A percentile compares a stretch with the other conserved stretches of the same genome.
phyloP scores from a whole-genome alignment of 2,113 vertebrate genomes.

The Psephotus haematonotus region DNA sequence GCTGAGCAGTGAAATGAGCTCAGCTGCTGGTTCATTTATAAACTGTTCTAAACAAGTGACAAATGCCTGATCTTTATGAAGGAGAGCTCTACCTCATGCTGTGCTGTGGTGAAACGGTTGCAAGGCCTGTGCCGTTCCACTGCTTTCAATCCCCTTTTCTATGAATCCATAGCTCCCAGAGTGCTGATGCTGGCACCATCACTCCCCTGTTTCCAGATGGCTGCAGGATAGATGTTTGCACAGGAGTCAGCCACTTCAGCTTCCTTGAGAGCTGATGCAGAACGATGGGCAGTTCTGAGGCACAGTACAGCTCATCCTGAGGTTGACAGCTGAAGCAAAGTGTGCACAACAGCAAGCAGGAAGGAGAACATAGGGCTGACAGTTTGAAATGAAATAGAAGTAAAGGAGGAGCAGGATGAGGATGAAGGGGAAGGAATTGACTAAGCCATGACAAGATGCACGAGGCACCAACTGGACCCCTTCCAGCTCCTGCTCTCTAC shows the following conservation, averaged over 20 bases:
- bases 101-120: neutral
- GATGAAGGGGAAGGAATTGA: neutral
- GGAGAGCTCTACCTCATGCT: neutral
- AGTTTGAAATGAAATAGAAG: neutral
- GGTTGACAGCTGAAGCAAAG: neutral
- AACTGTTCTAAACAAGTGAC: neutral
- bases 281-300: neutral
- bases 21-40: neutral
- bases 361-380: neutral
- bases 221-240: neutral
- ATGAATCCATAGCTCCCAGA: rapidly evolving
- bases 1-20: neutral
- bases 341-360: rapidly evolving
- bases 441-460: neutral
- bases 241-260: neutral
- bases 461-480: neutral
- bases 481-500: neutral
- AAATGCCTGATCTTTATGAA: neutral
- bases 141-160: neutral
- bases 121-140: neutral
- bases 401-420: neutral
- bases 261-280: neutral
- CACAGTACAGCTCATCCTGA: neutral
- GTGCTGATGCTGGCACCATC: neutral
- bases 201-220: neutral